Base-by-base conservation (phyloP, 1,140 invertebrate species). In the Drosophila erecta region DNA sequence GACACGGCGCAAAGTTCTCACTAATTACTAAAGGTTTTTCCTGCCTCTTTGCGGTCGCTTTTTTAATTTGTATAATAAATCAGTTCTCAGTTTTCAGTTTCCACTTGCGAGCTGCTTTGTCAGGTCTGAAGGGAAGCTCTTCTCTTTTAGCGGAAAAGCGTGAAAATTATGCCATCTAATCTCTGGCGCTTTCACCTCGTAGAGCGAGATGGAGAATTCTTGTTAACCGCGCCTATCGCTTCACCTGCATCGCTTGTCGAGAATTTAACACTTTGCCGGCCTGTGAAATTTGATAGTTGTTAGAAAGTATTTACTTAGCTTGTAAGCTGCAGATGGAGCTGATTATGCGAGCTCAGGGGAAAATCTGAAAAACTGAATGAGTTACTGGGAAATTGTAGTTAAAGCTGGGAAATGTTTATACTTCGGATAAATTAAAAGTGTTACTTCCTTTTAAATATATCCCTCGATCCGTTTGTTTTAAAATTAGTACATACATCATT, bases 11-110 rank as follows among this genome's bases (percentile, higher is more conserved):
- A 65, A 72, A 79, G 71, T 87, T 89, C 76, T 83, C 50, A 74
- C 84, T 87, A 87, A 87, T 87, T 87, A 87, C 76, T 62, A 71
- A 54, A 84, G 72, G 72, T 76, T 79, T 87, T 87, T 72, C 69
- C 67, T 53, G 59, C 54, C 59, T 44, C 20, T 65, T 47, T 57
- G 17, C 67, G 30, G 41, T 51, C 47, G 62, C 47, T 73, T 83
- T 50, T 87, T 85, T 87, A 83, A 89, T 87, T 87, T 87, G 79
- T 81, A 80, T 87, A 89, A 83, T 87, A 84, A 87, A 87, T 87
- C 84, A 90, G 84, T 89, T 87, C 79, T 81, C 79, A 49, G 81
- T 60, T 51, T 44, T 15, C 33, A 15, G 44, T 15, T 59, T 22
- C 17, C 35, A 33, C 4, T 38, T 38, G 37, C 30, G 2, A 10